Evolutionary conservation across 2,113 vertebrate species (phyloP).

Genomic region (Oxygymnocypris stewartii): DNA sequence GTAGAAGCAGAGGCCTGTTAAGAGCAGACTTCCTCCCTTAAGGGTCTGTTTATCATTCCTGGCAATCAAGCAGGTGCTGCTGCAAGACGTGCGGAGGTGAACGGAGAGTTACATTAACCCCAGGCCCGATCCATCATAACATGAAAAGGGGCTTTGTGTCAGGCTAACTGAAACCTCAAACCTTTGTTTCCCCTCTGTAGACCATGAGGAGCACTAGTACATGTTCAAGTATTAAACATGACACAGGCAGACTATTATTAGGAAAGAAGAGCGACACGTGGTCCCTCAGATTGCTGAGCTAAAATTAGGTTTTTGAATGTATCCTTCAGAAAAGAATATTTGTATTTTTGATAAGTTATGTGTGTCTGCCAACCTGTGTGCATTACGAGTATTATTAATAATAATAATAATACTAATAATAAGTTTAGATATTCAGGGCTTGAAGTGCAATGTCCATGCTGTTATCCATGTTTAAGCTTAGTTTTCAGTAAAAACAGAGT

Average conservation of each 20-base stretch:
- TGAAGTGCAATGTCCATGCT: too few species aligned
- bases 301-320: not conserved
- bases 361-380: not conserved
- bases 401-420: too few species aligned
- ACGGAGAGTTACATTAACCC: slow-evolving; percentile 36
- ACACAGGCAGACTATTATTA: slow-evolving; percentile 12
- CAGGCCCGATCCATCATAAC: slow-evolving; percentile 47
- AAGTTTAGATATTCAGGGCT: too few species aligned
- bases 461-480: not conserved
- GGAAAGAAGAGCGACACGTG: not conserved
- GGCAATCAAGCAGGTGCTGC: slow-evolving; percentile 39
- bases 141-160: slow-evolving; percentile 28
- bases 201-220: slow-evolving; percentile 8
- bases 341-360: not conserved
- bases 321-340: not conserved
- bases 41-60: slow-evolving; percentile 45
- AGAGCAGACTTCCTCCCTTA: slow-evolving; percentile 1
- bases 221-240: not conserved
- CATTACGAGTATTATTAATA: not conserved
- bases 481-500: not conserved
- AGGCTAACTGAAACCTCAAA: slow-evolving; percentile 21
- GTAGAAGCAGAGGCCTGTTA: not conserved
- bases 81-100: slow-evolving; percentile 30
- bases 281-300: not conserved
- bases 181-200: slow-evolving; percentile 22